phyloP scores from a whole-genome alignment of 2,113 vertebrate genomes.

The Melanerpes aurifrons region DNA sequence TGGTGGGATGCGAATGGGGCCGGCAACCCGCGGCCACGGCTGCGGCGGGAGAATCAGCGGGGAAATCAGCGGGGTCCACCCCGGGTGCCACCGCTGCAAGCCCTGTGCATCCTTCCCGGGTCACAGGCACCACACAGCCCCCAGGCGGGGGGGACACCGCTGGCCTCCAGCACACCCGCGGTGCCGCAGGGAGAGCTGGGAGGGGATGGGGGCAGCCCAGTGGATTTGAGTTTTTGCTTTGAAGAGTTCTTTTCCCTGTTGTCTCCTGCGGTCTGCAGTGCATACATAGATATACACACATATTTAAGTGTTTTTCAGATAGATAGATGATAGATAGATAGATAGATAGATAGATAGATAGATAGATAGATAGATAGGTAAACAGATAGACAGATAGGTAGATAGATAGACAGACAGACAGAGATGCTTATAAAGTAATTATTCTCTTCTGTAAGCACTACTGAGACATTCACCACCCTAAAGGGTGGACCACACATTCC shows the following conservation, averaged over 20 bases:
- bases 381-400: too few relatives aligned
- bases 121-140: background rate
- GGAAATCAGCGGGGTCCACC: too few relatives aligned
- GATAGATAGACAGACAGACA: background rate
- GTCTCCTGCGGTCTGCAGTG: background rate
- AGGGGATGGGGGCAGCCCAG: background rate
- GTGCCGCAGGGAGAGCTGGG: background rate
- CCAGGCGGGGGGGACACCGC: fast-evolving
- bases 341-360: background rate
- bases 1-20: fast-evolving
- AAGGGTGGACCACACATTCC: fast-evolving
- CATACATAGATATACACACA: fast-evolving
- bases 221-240: background rate
- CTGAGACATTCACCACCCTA: fast-evolving
- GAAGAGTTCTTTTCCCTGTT: background rate
- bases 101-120: background rate
- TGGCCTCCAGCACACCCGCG: fast-evolving
- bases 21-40: background rate
- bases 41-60: background rate
- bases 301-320: too few relatives aligned
- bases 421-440: background rate
- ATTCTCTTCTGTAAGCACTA: background rate
- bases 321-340: too few relatives aligned
- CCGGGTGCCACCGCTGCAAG: fast-evolving
- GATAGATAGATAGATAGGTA: too few relatives aligned